A percentile compares a stretch with the other conserved stretches of the same genome.
Conservation (phyloP, 2,888 invertebrate genomes). For the Terebella lapidaria region DNA sequence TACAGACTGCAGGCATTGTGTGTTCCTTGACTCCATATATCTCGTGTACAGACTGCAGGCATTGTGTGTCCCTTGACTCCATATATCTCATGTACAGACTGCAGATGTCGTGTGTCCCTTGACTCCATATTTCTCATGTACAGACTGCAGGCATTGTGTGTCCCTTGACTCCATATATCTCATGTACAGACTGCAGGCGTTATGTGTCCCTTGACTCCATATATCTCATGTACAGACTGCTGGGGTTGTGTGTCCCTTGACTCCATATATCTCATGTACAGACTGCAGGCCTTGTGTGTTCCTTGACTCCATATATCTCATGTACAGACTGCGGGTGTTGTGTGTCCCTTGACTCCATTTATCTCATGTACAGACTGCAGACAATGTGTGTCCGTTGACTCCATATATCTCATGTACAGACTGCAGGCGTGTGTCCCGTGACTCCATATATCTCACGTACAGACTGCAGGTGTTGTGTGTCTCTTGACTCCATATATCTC, state of each 20-base stretch:
- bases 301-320: no score
- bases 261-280: no score
- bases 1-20: slow-evolving; percentile 55
- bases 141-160: slow-evolving; percentile 56
- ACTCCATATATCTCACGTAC: no score
- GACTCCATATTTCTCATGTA: no score
- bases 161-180: no score
- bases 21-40: no score
- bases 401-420: slow-evolving; percentile 42
- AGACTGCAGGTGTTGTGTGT: slow-evolving; percentile 56
- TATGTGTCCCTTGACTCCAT: slow-evolving; percentile 54
- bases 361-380: slow-evolving; percentile 52
- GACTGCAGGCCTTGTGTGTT: slow-evolving; percentile 56
- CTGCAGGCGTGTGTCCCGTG: slow-evolving; percentile 57
- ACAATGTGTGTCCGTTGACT: slow-evolving; percentile 54
- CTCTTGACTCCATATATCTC: no score
- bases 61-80: slow-evolving; percentile 54
- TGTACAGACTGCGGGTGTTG: slow-evolving; percentile 54
- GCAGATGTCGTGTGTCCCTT: slow-evolving; percentile 56
- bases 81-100: slow-evolving; percentile 46
- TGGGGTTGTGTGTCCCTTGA: slow-evolving; percentile 55
- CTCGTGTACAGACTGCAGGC: slow-evolving; percentile 53
- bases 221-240: slow-evolving; percentile 51
- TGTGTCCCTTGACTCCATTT: slow-evolving; percentile 54
- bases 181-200: slow-evolving; percentile 54